These are phyloP conservation scores for Ectemnius continuus DNA, from an alignment of 2,888 invertebrate genomes.

Conservation along the genomic window DNA sequence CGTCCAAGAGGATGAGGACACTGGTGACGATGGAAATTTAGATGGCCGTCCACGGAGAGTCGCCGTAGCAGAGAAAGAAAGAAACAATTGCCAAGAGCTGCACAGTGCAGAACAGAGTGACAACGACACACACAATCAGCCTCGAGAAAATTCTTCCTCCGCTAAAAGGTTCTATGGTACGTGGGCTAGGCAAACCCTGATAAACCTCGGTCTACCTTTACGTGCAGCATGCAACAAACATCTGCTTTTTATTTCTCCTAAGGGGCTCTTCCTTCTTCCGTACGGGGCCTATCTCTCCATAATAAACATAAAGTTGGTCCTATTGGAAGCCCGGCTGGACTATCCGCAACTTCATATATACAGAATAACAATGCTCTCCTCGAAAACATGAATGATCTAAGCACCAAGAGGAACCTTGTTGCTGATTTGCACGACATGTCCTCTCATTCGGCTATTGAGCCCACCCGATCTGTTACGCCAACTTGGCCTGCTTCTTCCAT, in stretches of 20 bases:
- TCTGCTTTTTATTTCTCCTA: neutral
- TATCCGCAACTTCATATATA: constrained; percentile 74
- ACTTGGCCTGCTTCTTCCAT: constrained; percentile 85
- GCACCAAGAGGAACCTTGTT: constrained; percentile 68
- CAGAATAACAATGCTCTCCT: constrained; percentile 74
- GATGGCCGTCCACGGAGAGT: too few species aligned
- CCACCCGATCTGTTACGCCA: constrained; percentile 71
- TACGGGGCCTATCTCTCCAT: constrained; percentile 68
- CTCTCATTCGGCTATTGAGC: constrained; percentile 70
- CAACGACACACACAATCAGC: constrained; percentile 72
- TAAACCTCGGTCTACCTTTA: too few species aligned
- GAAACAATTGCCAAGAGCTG: too few species aligned
- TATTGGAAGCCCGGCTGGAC: constrained; percentile 68
- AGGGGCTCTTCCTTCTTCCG: constrained; percentile 65
- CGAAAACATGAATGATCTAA: constrained; percentile 76
- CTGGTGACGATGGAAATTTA: too few species aligned
- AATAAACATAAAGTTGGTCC: constrained; percentile 73
- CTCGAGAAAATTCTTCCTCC: constrained; percentile 77
- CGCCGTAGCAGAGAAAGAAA: too few species aligned
- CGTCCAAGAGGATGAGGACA: too few species aligned
- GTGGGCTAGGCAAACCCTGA: too few species aligned
- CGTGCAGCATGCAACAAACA: too few species aligned
- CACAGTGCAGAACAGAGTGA: constrained; percentile 16
- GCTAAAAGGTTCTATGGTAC: constrained; percentile 59
- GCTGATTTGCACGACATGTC: constrained; percentile 71